phyloP scores from a whole-genome alignment of 1,140 invertebrate genomes.

The Luehdorfia chinensis region DNA sequence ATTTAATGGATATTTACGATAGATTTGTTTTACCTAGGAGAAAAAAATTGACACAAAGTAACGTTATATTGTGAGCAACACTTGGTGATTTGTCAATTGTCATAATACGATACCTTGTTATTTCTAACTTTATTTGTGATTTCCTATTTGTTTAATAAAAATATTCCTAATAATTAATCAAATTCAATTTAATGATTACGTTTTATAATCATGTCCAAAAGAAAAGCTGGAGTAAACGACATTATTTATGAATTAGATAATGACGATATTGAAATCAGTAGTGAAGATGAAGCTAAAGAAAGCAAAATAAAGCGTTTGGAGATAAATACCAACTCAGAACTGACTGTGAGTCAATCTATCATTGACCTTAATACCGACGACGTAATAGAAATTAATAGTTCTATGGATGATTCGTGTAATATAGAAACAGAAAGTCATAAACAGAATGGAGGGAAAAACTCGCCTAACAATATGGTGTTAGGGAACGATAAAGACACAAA shows the following conservation, averaged over 20 bases:
- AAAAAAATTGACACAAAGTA: too few species aligned
- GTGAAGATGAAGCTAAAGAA: constrained; percentile 56
- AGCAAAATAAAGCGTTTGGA: constrained; percentile 47
- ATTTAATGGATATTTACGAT: too few species aligned
- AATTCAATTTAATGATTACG: background rate
- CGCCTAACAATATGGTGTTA: constrained; percentile 8
- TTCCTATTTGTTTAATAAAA: too few species aligned
- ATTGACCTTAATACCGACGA: constrained; percentile 24
- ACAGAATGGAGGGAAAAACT: constrained; percentile 63
- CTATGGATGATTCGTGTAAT: constrained; percentile 25
- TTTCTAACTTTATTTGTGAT: too few species aligned
- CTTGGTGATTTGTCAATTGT: background rate
- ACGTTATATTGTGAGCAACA: too few species aligned
- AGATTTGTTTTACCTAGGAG: too few species aligned
- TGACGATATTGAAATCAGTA: constrained; percentile 64
- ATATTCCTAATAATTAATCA: too few species aligned
- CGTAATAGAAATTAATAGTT: constrained; percentile 29
- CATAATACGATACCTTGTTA: background rate
- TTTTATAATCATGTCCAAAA: constrained; percentile 49
- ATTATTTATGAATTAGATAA: constrained; percentile 74
- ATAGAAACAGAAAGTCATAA: constrained; percentile 17
- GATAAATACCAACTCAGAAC: constrained; percentile 12
- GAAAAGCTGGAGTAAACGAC: constrained; percentile 61
- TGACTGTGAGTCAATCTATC: constrained; percentile 11
- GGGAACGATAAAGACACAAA: constrained; percentile 17